A percentile compares a stretch with the other conserved stretches of the same genome.
phyloP scores from a whole-genome alignment of 2,888 invertebrate genomes.

The Dioctria linearis region DNA sequence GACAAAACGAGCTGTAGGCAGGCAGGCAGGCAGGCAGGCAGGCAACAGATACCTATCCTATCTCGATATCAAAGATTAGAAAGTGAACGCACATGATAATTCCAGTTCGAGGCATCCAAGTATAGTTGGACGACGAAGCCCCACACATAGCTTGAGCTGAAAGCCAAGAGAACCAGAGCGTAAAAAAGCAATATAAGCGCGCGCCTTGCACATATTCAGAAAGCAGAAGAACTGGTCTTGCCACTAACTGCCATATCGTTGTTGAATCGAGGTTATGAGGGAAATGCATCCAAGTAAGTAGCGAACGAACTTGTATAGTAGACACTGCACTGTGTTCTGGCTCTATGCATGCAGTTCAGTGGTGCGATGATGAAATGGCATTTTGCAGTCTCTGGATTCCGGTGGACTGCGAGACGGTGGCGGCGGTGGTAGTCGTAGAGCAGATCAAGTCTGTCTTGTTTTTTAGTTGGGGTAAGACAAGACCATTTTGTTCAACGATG shows the following conservation, averaged over 20 bases:
- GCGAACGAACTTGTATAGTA: too few relatives aligned
- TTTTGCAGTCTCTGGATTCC: too few relatives aligned
- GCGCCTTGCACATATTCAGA: constrained; percentile 26
- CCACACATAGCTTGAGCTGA: too few relatives aligned
- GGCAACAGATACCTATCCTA: neutral
- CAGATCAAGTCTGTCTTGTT: too few relatives aligned
- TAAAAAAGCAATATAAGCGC: constrained; percentile 15
- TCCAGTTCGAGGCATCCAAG: neutral
- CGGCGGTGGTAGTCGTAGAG: too few relatives aligned
- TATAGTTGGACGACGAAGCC: neutral
- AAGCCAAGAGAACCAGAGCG: constrained; percentile 18
- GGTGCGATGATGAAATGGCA: neutral
- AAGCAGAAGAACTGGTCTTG: constrained; percentile 43
- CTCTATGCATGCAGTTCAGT: neutral
- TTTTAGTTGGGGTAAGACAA: too few relatives aligned
- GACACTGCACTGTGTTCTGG: constrained; percentile 12
- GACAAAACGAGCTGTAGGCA: neutral
- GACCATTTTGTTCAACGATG: neutral
- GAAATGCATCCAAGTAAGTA: constrained; percentile 29
- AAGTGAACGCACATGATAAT: constrained; percentile 32
- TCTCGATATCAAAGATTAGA: constrained; percentile 23
- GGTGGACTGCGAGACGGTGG: too few relatives aligned
- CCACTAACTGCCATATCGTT: constrained; percentile 21
- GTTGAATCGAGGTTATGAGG: constrained; percentile 40
- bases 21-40: too few relatives aligned